Percentiles rank a stretch among this genome's conserved stretches.
Evolutionary conservation across 2,113 vertebrate species (phyloP).

Genomic region (human (Homo sapiens)): GRCh38 chr5:35145501-35146000

Average conservation of each 20-base stretch:
- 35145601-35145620: not conserved
- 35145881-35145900: not conserved
- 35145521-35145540: not conserved
- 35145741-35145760: constrained; percentile 20
- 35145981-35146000: not conserved
- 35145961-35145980: not conserved
- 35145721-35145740: not conserved
- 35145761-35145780: not conserved
- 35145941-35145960: not conserved
- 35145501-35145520: not conserved
- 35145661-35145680: not conserved
- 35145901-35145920: not conserved
- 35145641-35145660: not conserved
- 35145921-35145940: not conserved
- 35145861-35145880: not conserved
- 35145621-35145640: not conserved
- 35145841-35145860: not conserved
- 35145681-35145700: not conserved
- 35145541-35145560: not conserved
- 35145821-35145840: not conserved
- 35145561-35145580: not conserved
- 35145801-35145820: not conserved
- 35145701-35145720: not conserved
- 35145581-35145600: not conserved
- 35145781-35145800: not conserved